phyloP scores from a whole-genome alignment of 1,140 invertebrate species.

The Muscidifurax raptorellus region DNA sequence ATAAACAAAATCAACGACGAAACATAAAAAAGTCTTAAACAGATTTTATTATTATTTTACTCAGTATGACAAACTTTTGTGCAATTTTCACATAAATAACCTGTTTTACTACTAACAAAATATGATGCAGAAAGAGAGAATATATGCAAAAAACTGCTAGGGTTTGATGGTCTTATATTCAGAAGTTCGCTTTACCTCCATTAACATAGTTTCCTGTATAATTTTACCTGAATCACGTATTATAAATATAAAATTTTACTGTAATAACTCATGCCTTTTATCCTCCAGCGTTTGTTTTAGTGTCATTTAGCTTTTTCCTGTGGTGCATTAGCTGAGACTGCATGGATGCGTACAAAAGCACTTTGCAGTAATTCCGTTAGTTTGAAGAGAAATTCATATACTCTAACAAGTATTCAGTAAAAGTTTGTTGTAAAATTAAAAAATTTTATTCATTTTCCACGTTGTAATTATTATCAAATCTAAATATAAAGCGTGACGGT shows the following conservation, averaged over 20 bases:
- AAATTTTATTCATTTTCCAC: too few relatives aligned
- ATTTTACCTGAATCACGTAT: background rate
- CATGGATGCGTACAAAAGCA: constrained; percentile 1
- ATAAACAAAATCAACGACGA: too few relatives aligned
- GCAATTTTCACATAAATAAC: too few relatives aligned
- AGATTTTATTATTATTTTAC: too few relatives aligned
- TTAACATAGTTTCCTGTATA: background rate
- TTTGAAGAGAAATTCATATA: background rate
- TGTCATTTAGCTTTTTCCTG: constrained; percentile 10
- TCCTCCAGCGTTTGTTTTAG: constrained; percentile 14
- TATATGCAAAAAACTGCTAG: background rate
- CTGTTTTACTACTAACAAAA: too few relatives aligned
- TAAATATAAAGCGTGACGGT: too few relatives aligned
- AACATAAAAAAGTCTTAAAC: too few relatives aligned
- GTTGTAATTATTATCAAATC: background rate
- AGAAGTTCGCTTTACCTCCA: background rate
- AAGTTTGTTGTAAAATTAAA: background rate
- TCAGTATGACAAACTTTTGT: too few relatives aligned
- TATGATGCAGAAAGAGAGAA: background rate
- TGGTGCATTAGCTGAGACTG: constrained; percentile 4
- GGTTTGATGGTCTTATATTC: background rate
- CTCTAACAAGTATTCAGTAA: background rate
- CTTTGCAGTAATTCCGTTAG: constrained; percentile 10
- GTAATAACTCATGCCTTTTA: background rate
- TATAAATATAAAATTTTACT: background rate